These are phyloP conservation scores for Cancer borealis DNA, from an alignment of 2,888 invertebrate species.

Conservation along the genomic window DNA sequence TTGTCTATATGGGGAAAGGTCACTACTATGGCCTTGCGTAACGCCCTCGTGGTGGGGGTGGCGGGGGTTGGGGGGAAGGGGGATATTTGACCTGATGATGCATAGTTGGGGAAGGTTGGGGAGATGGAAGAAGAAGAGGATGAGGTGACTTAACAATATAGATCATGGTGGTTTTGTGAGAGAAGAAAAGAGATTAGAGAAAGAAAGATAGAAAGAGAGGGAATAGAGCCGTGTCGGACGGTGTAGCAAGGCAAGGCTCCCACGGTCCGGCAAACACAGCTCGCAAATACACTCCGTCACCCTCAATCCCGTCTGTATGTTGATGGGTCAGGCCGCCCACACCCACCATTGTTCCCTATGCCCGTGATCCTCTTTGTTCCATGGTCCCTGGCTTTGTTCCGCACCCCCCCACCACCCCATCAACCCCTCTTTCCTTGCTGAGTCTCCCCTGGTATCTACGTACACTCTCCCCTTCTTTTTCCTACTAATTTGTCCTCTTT, in stretches of 20 bases:
- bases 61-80: not conserved
- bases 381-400: slow-evolving; percentile 6
- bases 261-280: slow-evolving; percentile 22
- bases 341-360: slow-evolving; percentile 27
- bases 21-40: slow-evolving; percentile 9
- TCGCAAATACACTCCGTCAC: slow-evolving; percentile 14
- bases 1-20: slow-evolving; percentile 40
- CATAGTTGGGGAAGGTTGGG: not conserved
- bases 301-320: not conserved
- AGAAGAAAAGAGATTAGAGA: not conserved
- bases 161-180: not conserved
- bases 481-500: not conserved
- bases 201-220: not conserved
- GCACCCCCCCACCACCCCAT: not conserved
- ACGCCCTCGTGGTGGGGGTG: not conserved
- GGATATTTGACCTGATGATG: not conserved
- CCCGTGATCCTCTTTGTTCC: slow-evolving; percentile 37
- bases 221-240: not conserved
- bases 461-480: not conserved
- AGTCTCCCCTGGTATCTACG: not conserved
- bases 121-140: not conserved
- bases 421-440: not conserved
- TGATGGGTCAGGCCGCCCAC: slow-evolving; percentile 24
- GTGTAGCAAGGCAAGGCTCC: not conserved
- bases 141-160: not conserved